Evolutionary conservation across 2,113 vertebrate genomes (phyloP), one percentile per base, ranked within the genome.

Genomic region (Phrynocephalus versicolor): DNA sequence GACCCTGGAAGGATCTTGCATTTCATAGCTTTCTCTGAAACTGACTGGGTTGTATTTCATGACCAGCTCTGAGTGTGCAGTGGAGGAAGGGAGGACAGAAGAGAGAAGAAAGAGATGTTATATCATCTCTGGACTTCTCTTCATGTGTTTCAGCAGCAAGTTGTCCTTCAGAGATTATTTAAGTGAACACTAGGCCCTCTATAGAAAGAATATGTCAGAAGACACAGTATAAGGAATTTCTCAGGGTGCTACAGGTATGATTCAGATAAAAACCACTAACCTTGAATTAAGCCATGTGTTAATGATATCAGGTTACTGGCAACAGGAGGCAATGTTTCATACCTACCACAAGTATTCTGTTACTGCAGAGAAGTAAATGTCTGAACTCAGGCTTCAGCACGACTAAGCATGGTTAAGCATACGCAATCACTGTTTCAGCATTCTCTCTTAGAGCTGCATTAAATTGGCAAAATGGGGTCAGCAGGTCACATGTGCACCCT

Each of bases 11-110:
- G 37, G 25, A 41, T 70, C n/a, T 64, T 58, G 7, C 23, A 13
- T 75, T 85, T 41, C 78, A 76, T 67, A 81, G 58, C 74, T 87
- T 69, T 64, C 75, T 55, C 41, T 73, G 75, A 83, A 87, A 79
- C 57, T 65, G 25, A 69, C 64, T 83, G 74, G 65, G 69, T 73
- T 83, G 81, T 55, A 71, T 87, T 87, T 83, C 69, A 79, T 79
- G 57, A 79, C n/a, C 37, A 51, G 55, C 57, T 77, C 81, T 79
- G 41, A 23, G 7, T 39, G 25, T 62, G 39, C 23, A 45, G 14
- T 72, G 16, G 30, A 19, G 75, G 21, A 3, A 10, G 9, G 6
- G 6, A 3, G 6, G 15, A 2, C 12, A 30, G 27, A 4, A 62
- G 15, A n/a, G 9, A 67, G 3, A 2, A 51, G 35, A 70, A 41